Percentiles rank a stretch among this genome's conserved stretches.
Conservation (phyloP, 1,140 invertebrate genomes). For the Dendrolimus kikuchii region DNA sequence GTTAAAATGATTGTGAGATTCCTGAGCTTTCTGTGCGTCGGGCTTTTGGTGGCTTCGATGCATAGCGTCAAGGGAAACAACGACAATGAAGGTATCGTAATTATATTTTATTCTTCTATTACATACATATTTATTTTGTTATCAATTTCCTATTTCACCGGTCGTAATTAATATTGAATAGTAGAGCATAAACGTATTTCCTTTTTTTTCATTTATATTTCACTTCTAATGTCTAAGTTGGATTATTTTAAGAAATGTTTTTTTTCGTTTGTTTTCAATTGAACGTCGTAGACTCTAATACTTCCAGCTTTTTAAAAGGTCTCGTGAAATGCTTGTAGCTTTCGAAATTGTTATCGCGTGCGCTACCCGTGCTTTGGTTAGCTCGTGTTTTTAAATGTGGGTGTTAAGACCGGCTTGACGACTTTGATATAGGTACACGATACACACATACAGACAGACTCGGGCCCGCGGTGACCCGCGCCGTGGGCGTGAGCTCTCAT, state of each 20-base stretch:
- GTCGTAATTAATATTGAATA: constrained; percentile 7
- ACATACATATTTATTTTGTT: constrained; percentile 32
- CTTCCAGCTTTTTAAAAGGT: too few species aligned
- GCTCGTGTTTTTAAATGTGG: constrained; percentile 8
- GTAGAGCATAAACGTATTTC: constrained; percentile 4
- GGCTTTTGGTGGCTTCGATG: constrained; percentile 60
- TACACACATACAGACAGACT: constrained; percentile 18
- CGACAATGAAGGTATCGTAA: constrained; percentile 62
- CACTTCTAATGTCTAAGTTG: not conserved
- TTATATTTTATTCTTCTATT: constrained; percentile 17
- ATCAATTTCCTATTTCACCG: constrained; percentile 17
- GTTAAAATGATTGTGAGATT: constrained; percentile 70
- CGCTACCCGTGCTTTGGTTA: too few species aligned
- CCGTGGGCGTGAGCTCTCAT: constrained; percentile 11
- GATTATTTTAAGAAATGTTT: too few species aligned
- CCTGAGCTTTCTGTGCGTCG: constrained; percentile 59
- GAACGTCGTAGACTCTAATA: too few species aligned
- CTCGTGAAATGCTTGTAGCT: too few species aligned
- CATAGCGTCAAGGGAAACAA: constrained; percentile 58
- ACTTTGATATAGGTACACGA: constrained; percentile 22
- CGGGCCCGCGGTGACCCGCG: constrained; percentile 5
- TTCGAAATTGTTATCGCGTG: too few species aligned
- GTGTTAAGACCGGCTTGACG: constrained; percentile 36
- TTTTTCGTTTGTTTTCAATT: too few species aligned
- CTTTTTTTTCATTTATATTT: constrained; percentile 13